Conservation (phyloP, 2,113 vertebrate genomes). For the Cyanocitta stelleri region DNA sequence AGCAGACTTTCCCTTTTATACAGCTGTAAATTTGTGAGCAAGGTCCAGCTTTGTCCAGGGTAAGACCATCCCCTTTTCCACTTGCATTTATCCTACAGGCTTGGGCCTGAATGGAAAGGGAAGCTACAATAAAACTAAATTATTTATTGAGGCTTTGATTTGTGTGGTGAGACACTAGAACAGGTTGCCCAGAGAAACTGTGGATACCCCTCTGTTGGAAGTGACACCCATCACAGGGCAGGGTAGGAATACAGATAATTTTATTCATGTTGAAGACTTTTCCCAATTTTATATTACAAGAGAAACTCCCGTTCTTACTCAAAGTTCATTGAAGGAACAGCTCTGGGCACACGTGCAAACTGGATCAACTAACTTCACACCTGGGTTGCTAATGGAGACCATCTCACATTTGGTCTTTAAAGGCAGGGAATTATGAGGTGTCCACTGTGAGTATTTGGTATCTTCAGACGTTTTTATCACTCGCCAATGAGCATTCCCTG, state of each 20-base stretch:
- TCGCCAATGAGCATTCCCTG: fast-evolving
- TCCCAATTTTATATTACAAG: not conserved
- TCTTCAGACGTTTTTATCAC: not conserved
- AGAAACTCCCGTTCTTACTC: not conserved
- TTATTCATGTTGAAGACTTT: not conserved
- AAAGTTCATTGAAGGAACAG: not conserved
- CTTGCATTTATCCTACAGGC: not conserved
- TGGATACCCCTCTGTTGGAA: not conserved
- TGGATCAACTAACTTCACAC: not conserved
- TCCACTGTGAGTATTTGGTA: not conserved
- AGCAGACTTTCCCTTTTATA: not conserved
- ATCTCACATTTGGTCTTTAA: not conserved
- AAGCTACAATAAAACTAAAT: not conserved
- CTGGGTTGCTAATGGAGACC: not conserved
- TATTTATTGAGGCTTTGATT: not conserved
- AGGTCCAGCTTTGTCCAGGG: not conserved
- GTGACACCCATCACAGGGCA: not conserved
- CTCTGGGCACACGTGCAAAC: not conserved
- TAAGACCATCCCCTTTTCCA: not conserved
- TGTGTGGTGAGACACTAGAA: not conserved
- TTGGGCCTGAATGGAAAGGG: not conserved
- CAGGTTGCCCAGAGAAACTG: not conserved
- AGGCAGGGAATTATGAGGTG: not conserved
- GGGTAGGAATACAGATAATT: not conserved
- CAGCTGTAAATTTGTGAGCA: not conserved